A percentile compares a stretch with the other conserved stretches of the same genome.
Conservation (phyloP, 2,888 invertebrate species). For the Yponomeuta evonymella region DNA sequence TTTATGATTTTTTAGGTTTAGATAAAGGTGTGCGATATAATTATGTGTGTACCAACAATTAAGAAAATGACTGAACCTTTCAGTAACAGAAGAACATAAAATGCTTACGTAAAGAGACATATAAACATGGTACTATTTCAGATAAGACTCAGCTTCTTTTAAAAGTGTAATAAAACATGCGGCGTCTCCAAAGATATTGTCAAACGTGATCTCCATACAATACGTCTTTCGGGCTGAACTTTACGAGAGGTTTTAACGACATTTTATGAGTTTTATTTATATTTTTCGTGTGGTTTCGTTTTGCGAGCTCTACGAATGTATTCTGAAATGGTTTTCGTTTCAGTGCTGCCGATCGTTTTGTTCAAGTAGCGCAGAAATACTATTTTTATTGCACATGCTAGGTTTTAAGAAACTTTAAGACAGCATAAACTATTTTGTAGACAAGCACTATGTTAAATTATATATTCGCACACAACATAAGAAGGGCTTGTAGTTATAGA, state of each 20-base stretch:
- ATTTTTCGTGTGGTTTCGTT: not conserved
- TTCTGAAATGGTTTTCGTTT: not conserved
- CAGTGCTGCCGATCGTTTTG: not conserved
- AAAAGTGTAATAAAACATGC: slow-evolving; percentile 5
- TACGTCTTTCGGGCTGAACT: not conserved
- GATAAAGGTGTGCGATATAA: too few species aligned
- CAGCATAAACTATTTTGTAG: too few species aligned
- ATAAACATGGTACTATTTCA: not conserved
- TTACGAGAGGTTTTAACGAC: not conserved
- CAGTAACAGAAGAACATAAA: too few species aligned
- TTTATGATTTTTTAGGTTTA: too few species aligned
- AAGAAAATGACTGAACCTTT: too few species aligned
- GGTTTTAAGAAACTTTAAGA: too few species aligned
- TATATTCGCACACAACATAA: too few species aligned
- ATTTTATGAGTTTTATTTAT: not conserved
- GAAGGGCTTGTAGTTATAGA: too few species aligned
- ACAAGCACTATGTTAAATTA: too few species aligned
- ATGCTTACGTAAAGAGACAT: not conserved
- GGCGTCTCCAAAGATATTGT: slow-evolving; percentile 2
- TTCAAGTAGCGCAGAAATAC: not conserved
- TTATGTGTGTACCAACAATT: too few species aligned
- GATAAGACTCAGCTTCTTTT: not conserved
- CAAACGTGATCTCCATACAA: slow-evolving; percentile 1
- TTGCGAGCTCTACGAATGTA: not conserved
- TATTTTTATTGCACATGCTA: not conserved